Evolutionary conservation across 53 echinoderm and acorn worm species (phyloP), one percentile per base, ranked within the genome.

Genomic region (Hippasteria phrygiana): DNA sequence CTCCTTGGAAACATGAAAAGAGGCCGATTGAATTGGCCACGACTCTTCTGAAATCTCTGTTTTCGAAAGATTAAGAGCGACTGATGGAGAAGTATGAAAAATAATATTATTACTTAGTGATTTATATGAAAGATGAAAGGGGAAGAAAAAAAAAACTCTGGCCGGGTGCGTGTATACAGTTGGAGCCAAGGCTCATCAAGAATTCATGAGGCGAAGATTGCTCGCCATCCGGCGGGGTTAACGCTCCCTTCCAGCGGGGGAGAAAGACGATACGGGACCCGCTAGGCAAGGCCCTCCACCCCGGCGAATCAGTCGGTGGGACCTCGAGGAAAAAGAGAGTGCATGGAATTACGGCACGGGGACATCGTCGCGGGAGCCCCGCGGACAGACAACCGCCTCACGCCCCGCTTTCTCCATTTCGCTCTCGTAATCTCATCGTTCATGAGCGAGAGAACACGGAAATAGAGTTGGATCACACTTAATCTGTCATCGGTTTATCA

Each of bases 141-240:
- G 38, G 32, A 33, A 67, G 22, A 80, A n/a, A 62, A 62, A 62
- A 62, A 33, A 76, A 66, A 40, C 31, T 35, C 43, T 33, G 65
- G 67, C 13, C 33, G 43, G 83, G 62, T 66, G 83, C 31, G 45
- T 80, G 63, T 67, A 53, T 53, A 43, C 35, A 71, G 85, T 36
- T n/a, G 50, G 71, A 85, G 85, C 48, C 85, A 50, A 50, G 85
- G 50, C 36, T 85, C 85, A 85, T 85, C 85, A 85, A 85, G 85
- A 85, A 85, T 85, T 85, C 85, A 85, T 85, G 71, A 85, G 85
- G 85, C 85, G 85, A 85, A 85, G 85, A 85, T 85, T 85, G 85
- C 71, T 51, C 20, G 71, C 85, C 85, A 85, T 85, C 85, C 85
- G 85, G 85, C 64, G 71, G 85, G 85, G 85, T 85, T 85, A 85